These are phyloP conservation scores for Diachasmimorpha longicaudata DNA, from an alignment of 1,140 invertebrate species.

Conservation along the genomic window DNA sequence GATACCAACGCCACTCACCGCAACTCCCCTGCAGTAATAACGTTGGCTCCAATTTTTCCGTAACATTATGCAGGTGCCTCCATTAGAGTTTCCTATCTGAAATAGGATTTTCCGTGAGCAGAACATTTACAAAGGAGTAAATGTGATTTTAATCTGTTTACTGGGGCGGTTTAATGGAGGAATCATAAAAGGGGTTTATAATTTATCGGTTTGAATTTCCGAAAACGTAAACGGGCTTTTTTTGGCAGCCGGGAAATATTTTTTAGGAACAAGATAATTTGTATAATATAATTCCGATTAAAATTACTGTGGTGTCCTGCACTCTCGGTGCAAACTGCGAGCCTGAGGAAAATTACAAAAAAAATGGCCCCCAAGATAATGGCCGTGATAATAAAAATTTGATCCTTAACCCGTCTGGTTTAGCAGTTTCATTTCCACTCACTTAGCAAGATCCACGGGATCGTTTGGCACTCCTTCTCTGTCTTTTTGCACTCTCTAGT, in stretches of 20 bases:
- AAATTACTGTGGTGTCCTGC: no score
- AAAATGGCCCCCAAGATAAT: background rate
- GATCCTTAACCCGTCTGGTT: background rate
- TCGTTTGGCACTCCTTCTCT: background rate
- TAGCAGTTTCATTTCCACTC: background rate
- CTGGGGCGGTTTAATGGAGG: background rate
- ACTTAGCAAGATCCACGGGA: background rate
- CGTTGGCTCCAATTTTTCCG: background rate
- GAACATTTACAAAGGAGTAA: background rate
- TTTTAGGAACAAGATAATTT: no score
- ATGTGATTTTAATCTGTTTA: background rate
- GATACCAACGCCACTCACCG: background rate
- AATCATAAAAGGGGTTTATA: background rate
- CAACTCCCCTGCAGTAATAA: conserved; percentile 12
- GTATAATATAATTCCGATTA: no score
- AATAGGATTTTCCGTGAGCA: background rate
- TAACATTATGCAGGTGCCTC: background rate
- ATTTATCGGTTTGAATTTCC: background rate
- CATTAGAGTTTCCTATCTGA: background rate
- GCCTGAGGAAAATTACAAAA: no score
- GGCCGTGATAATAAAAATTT: background rate
- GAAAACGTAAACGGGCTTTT: no score
- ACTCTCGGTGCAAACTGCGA: no score
- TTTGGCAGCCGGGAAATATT: no score
- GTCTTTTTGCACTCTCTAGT: conserved; percentile 16